Conservation (phyloP, 2,888 invertebrate species). For the Labia minor region DNA sequence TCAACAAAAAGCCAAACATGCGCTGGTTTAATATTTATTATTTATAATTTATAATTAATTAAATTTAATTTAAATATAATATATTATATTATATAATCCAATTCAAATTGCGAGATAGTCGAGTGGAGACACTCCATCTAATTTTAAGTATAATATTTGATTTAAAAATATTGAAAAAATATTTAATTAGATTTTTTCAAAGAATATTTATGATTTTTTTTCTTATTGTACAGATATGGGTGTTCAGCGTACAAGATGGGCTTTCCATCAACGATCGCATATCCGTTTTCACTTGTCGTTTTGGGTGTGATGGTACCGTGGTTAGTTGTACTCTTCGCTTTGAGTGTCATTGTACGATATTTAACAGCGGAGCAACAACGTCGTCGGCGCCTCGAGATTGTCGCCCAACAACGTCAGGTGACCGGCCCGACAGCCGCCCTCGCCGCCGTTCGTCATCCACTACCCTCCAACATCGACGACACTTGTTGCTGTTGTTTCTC, state of each 20-base stretch:
- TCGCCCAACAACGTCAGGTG: conserved; percentile 15
- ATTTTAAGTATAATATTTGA: no score
- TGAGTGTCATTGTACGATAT: conserved; percentile 22
- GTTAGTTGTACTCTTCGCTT: conserved; percentile 23
- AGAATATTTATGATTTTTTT: not conserved
- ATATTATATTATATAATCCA: no score
- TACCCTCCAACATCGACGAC: not conserved
- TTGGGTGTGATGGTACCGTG: conserved; percentile 28
- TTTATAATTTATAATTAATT: no score
- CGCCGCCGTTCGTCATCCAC: not conserved
- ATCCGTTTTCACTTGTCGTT: conserved; percentile 26
- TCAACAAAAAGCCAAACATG: no score
- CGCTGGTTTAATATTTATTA: no score
- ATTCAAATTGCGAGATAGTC: no score
- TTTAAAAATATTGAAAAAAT: no score
- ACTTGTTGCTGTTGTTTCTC: not conserved
- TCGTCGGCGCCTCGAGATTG: conserved; percentile 25
- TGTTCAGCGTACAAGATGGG: not conserved
- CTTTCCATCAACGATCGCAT: conserved; percentile 18
- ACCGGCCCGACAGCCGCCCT: not conserved
- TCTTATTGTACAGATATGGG: not conserved
- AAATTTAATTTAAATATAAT: no score
- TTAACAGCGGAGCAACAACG: conserved; percentile 24
- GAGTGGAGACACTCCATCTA: no score
- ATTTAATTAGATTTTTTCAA: not conserved